These are phyloP conservation scores for Pseudomugil gertrudae DNA, from an alignment of 2,797 vertebrate species.

Conservation along the genomic window DNA sequence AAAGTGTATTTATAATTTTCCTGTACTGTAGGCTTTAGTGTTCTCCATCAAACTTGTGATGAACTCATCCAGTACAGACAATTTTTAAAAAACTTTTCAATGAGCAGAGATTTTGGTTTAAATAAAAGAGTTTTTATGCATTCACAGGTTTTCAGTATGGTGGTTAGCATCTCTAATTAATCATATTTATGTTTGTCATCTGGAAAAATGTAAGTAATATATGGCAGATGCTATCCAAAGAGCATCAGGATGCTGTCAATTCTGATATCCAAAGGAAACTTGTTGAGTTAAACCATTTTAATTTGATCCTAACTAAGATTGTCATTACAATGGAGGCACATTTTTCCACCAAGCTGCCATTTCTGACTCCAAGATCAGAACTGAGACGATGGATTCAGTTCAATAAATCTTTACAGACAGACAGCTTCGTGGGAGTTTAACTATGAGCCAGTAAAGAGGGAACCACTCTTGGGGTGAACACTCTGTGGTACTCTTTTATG, in stretches of 20 bases:
- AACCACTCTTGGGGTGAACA: slow-evolving; percentile 39
- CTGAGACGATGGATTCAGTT: slow-evolving; percentile 36
- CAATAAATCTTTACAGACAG: slow-evolving; percentile 36
- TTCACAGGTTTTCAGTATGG: not conserved
- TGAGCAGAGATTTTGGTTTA: not conserved
- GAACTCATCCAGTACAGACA: too few relatives aligned
- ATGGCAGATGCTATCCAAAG: slow-evolving; percentile 42
- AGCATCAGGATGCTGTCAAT: slow-evolving; percentile 13
- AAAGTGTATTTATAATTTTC: slow-evolving; percentile 45
- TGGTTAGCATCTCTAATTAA: not conserved
- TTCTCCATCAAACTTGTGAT: not conserved
- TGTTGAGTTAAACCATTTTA: slow-evolving; percentile 34
- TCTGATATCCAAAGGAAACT: slow-evolving; percentile 34
- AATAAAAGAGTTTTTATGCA: not conserved
- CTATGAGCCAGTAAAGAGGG: slow-evolving; percentile 48
- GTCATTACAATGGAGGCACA: slow-evolving; percentile 10
- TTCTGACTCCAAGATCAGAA: slow-evolving; percentile 33
- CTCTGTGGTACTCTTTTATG: slow-evolving; percentile 10
- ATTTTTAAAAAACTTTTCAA: not conserved
- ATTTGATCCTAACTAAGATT: slow-evolving; percentile 54
- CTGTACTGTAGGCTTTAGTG: not conserved
- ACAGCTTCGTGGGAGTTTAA: slow-evolving; percentile 41
- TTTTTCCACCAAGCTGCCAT: not conserved
- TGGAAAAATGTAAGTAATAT: slow-evolving; percentile 28
- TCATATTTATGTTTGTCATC: too few relatives aligned